Base-by-base conservation (phyloP, 2,888 invertebrate genomes). In the Glyphotaelius pellucidus region DNA sequence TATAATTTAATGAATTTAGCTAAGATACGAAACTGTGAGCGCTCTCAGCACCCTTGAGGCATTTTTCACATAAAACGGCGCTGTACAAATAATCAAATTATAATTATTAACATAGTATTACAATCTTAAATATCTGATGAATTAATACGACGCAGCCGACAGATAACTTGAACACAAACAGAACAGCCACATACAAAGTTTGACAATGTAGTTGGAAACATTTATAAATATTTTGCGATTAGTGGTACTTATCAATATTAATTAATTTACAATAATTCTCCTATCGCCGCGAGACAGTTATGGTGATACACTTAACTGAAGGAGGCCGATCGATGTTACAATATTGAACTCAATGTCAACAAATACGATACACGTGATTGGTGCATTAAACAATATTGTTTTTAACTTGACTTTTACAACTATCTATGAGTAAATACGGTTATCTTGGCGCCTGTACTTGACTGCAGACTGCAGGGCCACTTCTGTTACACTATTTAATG, bases 271-370 rank as follows among this genome's bases (percentile, higher is more conserved):
- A 67, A 67, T 67, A 67, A 67, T 67, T 67, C 67, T 67, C 25
- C 67, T 67, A 67, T 67, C 67, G 67, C 25, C 67, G 67, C 25
- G 67, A 67, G 25, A 67, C 9, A 67, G n/a, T 9, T 67, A 5
- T 52, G 0, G 1, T 32, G 30, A 3, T 14, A 35, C 83, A 35
- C 83, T 83, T 83, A 35, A 83, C 83, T 35, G 35, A 35, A 83
- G n/a, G 35, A 35, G 32, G 35, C 83, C 35, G 83, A 83, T 7
- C n/a, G 67, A 67, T 67, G n/a, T 67, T 67, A 67, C 25, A 67
- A 25, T 67, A n/a, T 35, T 83, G 25, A 83, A 83, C 35, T 83
- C 83, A 83, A 19, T 83, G 83, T 83, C 83, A 83, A 83, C 7
- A 83, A 35, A 52, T 52, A 25, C 25, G 67, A 25, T n/a, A 83